phyloP scores from a whole-genome alignment of 2,888 invertebrate species.

The Diploptera punctata region DNA sequence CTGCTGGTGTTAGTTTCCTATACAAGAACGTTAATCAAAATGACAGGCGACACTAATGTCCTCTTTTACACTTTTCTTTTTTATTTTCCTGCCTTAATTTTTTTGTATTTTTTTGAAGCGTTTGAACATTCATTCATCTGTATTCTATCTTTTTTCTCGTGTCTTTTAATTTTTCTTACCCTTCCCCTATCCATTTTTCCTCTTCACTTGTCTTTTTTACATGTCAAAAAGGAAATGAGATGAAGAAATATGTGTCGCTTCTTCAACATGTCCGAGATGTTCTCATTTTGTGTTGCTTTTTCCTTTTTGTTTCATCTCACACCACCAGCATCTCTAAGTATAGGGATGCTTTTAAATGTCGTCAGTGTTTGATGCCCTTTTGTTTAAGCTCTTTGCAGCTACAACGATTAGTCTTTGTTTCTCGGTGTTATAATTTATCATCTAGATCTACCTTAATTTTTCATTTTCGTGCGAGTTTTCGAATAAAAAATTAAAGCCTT shows the following conservation, averaged over 20 bases:
- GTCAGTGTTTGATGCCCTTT: not conserved
- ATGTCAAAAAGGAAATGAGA: constrained; percentile 5
- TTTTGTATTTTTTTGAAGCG: not conserved
- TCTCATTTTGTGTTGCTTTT: not conserved
- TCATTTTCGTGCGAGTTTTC: too few relatives aligned
- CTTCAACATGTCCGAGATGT: not conserved
- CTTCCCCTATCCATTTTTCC: not conserved
- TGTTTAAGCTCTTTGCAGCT: not conserved
- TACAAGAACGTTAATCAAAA: constrained; percentile 3
- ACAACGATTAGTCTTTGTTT: constrained; percentile 1
- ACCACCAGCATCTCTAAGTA: not conserved
- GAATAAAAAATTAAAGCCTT: too few relatives aligned
- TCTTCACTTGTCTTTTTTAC: constrained; percentile 14
- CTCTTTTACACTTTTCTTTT: not conserved
- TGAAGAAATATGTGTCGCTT: not conserved
- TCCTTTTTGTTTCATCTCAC: not conserved
- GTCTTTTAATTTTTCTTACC: constrained; percentile 3
- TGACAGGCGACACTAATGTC: constrained; percentile 12
- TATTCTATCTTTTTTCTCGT: not conserved
- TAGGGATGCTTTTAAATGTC: not conserved
- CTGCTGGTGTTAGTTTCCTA: constrained; percentile 8
- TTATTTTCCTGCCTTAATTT: not conserved
- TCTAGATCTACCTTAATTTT: too few relatives aligned
- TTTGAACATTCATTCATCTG: not conserved
- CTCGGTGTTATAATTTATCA: not conserved